Conservation (phyloP, 2,797 vertebrate genomes). For the Coregonus ussuriensis region DNA sequence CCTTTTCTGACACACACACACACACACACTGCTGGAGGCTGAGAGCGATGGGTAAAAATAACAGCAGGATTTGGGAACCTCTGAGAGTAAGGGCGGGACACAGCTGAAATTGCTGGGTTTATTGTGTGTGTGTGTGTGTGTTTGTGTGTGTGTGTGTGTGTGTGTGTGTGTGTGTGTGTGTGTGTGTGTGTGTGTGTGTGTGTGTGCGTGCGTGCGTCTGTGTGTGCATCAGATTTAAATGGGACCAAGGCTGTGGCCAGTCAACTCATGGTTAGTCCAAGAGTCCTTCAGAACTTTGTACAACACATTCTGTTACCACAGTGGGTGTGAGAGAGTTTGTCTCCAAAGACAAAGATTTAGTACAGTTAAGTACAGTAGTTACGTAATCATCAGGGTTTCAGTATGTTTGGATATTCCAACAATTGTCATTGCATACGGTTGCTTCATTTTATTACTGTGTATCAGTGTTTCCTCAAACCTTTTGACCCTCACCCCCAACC, state of each 20-base stretch:
- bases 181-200: conserved; percentile 49
- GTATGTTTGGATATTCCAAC: neutral
- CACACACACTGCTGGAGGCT: conserved; percentile 14
- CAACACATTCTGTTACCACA: neutral
- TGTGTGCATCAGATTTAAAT: conserved; percentile 66
- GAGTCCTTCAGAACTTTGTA: neutral
- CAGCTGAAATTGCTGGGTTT: conserved; percentile 73
- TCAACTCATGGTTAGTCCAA: conserved; percentile 48
- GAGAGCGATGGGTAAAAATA: conserved; percentile 72
- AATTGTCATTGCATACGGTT: neutral
- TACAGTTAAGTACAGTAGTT: neutral
- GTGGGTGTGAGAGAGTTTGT: neutral
- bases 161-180: conserved; percentile 29
- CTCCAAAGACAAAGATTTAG: neutral
- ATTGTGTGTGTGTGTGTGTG: conserved; percentile 37
- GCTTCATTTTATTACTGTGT: neutral
- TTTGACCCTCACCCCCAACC: neutral
- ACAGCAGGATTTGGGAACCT: conserved; percentile 64
- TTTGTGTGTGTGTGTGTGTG: conserved; percentile 22
- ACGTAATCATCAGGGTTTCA: neutral
- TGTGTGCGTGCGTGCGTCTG: conserved; percentile 34
- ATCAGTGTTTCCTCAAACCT: neutral
- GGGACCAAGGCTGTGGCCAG: conserved; percentile 61
- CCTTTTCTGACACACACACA: neutral
- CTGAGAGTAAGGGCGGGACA: conserved; percentile 74